phyloP scores from a whole-genome alignment of 2,113 vertebrate species.

The Cynocephalus volans region DNA sequence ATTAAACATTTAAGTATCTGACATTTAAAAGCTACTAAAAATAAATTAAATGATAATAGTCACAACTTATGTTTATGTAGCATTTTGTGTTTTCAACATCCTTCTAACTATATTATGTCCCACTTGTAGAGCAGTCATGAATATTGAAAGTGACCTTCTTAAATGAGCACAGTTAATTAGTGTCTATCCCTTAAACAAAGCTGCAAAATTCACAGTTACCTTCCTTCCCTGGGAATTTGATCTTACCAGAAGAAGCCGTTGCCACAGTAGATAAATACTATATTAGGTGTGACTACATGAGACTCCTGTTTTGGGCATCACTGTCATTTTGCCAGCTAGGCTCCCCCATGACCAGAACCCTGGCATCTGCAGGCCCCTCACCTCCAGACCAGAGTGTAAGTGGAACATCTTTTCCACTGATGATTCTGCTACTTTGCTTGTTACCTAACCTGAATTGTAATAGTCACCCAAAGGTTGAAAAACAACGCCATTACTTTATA shows the following conservation, averaged over 20 bases:
- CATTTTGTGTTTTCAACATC: conserved; percentile 21
- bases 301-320: background rate
- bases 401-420: background rate
- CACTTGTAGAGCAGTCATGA: background rate
- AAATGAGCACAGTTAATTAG: background rate
- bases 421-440: background rate
- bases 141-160: background rate
- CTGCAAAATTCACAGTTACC: background rate
- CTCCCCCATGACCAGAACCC: background rate
- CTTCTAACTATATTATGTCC: background rate
- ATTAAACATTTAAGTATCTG: background rate
- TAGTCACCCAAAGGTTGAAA: background rate
- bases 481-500: background rate
- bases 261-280: background rate
- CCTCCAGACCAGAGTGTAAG: fast-evolving
- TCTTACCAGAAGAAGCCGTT: background rate
- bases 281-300: background rate
- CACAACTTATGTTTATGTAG: background rate
- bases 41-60: conserved; percentile 32
- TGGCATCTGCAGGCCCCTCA: background rate
- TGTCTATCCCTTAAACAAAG: background rate
- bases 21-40: conserved; percentile 47
- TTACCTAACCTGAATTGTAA: background rate
- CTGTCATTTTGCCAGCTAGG: background rate
- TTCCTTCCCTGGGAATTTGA: background rate